Percentiles rank a stretch among this genome's conserved stretches.
These are phyloP conservation scores for Psittacara wagleri DNA, from an alignment of 2,113 vertebrate genomes.

Conservation along the genomic window DNA sequence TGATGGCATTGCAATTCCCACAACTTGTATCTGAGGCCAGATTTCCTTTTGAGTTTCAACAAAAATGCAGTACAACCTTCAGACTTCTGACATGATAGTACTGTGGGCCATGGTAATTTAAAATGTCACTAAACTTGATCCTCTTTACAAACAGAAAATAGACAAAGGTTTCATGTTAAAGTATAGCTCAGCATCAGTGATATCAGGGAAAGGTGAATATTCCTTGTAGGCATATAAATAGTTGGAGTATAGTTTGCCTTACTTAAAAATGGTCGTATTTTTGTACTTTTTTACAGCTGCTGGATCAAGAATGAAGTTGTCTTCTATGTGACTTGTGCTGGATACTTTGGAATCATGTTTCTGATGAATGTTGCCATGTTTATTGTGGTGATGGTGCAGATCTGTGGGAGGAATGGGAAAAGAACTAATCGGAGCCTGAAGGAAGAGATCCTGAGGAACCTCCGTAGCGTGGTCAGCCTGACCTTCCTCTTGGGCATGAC, in stretches of 20 bases:
- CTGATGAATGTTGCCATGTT: constrained; percentile 97
- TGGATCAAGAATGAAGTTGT: constrained; percentile 84
- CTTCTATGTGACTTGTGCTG: constrained; percentile 89
- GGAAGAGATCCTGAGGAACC: constrained; percentile 90
- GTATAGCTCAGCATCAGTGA: not conserved
- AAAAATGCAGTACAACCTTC: not conserved
- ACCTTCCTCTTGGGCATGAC: constrained; percentile 98
- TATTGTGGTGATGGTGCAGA: constrained; percentile 96
- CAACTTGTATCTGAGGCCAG: not conserved
- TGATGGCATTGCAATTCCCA: not conserved
- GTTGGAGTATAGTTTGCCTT: not conserved
- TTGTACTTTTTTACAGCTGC: constrained; percentile 76
- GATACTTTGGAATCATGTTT: constrained; percentile 92
- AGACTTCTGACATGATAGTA: not conserved
- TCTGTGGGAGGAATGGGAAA: constrained; percentile 95
- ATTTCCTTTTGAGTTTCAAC: not conserved
- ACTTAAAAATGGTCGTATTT: not conserved
- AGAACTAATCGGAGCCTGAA: constrained; percentile 87
- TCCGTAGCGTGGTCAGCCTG: constrained; percentile 92
- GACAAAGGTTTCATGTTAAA: not conserved
- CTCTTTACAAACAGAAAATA: not conserved
- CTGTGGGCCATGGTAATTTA: not conserved
- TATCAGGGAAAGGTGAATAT: not conserved
- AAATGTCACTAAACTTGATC: not conserved
- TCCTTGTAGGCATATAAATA: not conserved